phyloP scores from a whole-genome alignment of 2,113 vertebrate species.

The Abramis brama region DNA sequence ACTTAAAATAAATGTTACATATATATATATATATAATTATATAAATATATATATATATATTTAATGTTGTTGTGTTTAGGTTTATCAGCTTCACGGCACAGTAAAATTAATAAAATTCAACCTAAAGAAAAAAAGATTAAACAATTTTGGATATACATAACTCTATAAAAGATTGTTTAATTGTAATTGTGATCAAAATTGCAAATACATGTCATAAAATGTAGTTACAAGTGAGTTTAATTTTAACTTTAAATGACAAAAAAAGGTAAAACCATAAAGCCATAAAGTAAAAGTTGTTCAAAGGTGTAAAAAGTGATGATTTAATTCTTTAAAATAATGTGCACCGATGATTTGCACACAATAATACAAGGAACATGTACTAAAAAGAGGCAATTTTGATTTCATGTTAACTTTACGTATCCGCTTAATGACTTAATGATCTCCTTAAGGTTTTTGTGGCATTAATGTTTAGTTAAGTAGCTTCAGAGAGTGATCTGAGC shows the following conservation, averaged over 20 bases:
- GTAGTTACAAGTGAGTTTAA: neutral
- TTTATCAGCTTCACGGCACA: neutral
- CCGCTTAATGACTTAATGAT: neutral
- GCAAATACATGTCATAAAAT: too few species aligned
- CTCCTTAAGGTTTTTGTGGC: neutral
- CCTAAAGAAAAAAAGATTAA: neutral
- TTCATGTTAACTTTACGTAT: slow-evolving; percentile 5
- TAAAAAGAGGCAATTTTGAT: neutral
- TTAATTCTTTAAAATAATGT: too few species aligned
- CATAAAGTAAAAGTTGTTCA: neutral
- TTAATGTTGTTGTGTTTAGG: neutral
- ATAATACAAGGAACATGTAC: neutral
- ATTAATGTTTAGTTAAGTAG: neutral
- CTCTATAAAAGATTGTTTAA: too few species aligned
- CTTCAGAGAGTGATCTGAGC: slow-evolving; percentile 6
- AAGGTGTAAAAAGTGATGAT: neutral
- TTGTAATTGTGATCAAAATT: too few species aligned
- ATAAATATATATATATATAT: too few species aligned
- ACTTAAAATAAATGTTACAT: neutral
- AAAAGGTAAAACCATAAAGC: too few species aligned
- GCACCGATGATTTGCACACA: neutral
- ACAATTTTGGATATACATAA: neutral
- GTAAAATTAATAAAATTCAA: too few species aligned
- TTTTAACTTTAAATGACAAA: neutral
- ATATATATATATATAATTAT: too few species aligned